Conservation (phyloP, 2,797 vertebrate species). For the Urophycis tenuis region DNA sequence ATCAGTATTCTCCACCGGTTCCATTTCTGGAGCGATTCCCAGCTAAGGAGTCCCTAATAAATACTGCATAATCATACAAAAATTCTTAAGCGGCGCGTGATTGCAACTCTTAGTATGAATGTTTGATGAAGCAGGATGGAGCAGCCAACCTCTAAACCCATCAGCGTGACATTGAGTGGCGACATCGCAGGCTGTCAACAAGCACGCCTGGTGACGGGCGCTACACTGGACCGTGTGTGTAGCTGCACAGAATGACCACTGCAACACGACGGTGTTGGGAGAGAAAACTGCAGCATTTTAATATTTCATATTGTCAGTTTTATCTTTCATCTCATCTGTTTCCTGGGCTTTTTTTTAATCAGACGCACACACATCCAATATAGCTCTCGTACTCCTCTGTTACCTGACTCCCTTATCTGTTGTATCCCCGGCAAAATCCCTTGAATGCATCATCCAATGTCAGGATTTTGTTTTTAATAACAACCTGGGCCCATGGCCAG, state of each 20-base stretch:
- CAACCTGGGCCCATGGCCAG: background rate
- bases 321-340: background rate
- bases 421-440: background rate
- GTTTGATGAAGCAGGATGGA: conserved; percentile 42
- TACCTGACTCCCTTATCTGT: background rate
- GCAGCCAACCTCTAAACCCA: conserved; percentile 10
- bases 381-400: background rate
- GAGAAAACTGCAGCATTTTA: background rate
- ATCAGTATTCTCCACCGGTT: conserved; percentile 13
- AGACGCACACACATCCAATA: background rate
- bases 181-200: conserved; percentile 6
- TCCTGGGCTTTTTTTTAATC: background rate
- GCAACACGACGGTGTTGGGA: background rate
- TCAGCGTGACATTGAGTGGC: conserved; percentile 11
- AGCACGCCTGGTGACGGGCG: background rate
- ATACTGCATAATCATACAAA: conserved; percentile 36
- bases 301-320: background rate
- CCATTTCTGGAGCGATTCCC: background rate
- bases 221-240: background rate
- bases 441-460: background rate
- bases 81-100: conserved; percentile 32
- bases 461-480: background rate
- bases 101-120: conserved; percentile 34
- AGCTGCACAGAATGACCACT: background rate
- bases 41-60: conserved; percentile 28